These are phyloP conservation scores for Zaprionus taronus DNA, from an alignment of 1,140 invertebrate species.

Conservation along the genomic window DNA sequence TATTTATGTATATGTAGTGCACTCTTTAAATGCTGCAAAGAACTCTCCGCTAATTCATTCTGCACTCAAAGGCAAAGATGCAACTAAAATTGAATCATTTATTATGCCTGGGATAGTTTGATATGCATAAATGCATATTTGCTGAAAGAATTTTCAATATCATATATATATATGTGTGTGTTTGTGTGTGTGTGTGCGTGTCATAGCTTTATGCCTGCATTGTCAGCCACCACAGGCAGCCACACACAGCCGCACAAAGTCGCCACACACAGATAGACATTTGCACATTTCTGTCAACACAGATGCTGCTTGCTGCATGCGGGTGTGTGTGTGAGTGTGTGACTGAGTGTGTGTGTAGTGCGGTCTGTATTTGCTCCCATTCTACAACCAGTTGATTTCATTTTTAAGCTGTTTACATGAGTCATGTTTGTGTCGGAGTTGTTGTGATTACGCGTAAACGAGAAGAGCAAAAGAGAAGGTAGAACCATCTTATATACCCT, in stretches of 20 bases:
- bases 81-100: conserved; percentile 44
- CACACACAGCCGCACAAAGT: background rate
- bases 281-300: conserved; percentile 48
- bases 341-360: background rate
- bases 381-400: conserved; percentile 58
- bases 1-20: background rate
- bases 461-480: background rate
- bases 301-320: conserved; percentile 14
- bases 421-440: conserved; percentile 31
- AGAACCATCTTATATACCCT: background rate
- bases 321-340: background rate
- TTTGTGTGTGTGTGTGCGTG: background rate
- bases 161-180: background rate
- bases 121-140: conserved; percentile 54
- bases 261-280: conserved; percentile 24
- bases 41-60: background rate
- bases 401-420: conserved; percentile 48
- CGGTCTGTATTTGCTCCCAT: conserved; percentile 23
- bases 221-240: background rate
- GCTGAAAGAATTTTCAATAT: conserved; percentile 47
- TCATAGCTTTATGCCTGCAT: background rate
- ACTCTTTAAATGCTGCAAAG: background rate
- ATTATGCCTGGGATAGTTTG: conserved; percentile 49
- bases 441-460: conserved; percentile 7
- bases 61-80: conserved; percentile 12